phyloP scores from a whole-genome alignment of 1,140 invertebrate species.

The Acyrthosiphon pisum region DNA sequence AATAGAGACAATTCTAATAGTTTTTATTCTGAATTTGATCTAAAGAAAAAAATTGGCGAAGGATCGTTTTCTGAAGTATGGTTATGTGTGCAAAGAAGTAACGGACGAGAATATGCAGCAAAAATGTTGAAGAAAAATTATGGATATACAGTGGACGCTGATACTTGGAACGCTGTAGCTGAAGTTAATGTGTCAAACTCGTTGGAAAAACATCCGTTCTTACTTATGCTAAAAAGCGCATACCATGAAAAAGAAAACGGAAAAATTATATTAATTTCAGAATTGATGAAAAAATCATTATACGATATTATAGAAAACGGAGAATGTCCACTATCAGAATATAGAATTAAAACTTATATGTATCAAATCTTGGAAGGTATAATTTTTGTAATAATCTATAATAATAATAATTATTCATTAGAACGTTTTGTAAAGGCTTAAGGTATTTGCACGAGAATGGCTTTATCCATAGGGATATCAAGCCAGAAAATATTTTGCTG shows the following conservation, averaged over 20 bases:
- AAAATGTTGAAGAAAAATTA: conserved; percentile 73
- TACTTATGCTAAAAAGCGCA: conserved; percentile 58
- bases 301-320: conserved; percentile 70
- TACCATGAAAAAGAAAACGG: conserved; percentile 67
- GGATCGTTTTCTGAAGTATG: conserved; percentile 76
- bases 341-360: conserved; percentile 64
- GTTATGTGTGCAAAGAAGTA: conserved; percentile 70
- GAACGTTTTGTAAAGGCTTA: conserved; percentile 59
- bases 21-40: not conserved
- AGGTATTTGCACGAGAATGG: conserved; percentile 68
- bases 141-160: conserved; percentile 59
- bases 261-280: conserved; percentile 70
- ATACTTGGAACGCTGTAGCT: not conserved
- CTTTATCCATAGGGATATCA: conserved; percentile 71
- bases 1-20: not conserved
- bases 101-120: conserved; percentile 68
- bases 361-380: conserved; percentile 68
- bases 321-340: conserved; percentile 61
- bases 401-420: not conserved
- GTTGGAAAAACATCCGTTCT: not conserved
- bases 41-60: conserved; percentile 67
- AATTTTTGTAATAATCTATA: not conserved
- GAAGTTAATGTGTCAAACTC: not conserved
- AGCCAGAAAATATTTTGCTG: conserved; percentile 75
- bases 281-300: conserved; percentile 76